Evolutionary conservation across 2,113 vertebrate genomes (phyloP).

Genomic region (Mugil cephalus): DNA sequence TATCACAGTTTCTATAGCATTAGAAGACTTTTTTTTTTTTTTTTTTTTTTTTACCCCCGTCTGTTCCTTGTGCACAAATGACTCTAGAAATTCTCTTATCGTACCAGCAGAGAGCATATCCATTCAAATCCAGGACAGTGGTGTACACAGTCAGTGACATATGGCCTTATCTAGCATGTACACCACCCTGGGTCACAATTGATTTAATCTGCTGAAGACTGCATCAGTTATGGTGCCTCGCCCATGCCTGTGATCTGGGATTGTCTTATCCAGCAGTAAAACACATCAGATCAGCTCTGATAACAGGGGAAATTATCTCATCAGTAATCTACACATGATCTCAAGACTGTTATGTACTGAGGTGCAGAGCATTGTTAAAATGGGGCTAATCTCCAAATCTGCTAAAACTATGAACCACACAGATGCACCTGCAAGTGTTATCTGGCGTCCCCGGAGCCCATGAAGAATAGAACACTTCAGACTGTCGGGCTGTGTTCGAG

Average conservation of each 20-base stretch:
- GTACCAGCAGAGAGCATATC: neutral
- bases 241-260: constrained; percentile 1
- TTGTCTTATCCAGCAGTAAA: constrained; percentile 37
- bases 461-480: constrained; percentile 10
- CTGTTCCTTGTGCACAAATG: neutral
- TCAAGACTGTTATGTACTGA: neutral
- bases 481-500: too few species aligned
- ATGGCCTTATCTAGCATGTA: constrained; percentile 34
- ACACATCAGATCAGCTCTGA: constrained; percentile 26
- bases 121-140: constrained; percentile 5
- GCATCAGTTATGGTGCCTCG: constrained; percentile 38
- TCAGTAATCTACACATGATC: constrained; percentile 30
- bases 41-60: neutral
- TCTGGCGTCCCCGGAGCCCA: constrained; percentile 14
- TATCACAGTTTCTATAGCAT: neutral
- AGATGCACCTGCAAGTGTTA: constrained; percentile 28
- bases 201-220: constrained; percentile 42
- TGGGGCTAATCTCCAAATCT: constrained; percentile 41
- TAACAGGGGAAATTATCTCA: constrained; percentile 18
- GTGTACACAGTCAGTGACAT: constrained; percentile 31
- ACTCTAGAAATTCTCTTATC: neutral
- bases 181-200: constrained; percentile 29
- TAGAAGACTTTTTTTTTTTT: neutral
- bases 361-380: neutral
- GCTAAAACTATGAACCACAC: constrained; percentile 22